Evolutionary conservation across 2,888 invertebrate species (phyloP).

Genomic region (Biston betularia): DNA sequence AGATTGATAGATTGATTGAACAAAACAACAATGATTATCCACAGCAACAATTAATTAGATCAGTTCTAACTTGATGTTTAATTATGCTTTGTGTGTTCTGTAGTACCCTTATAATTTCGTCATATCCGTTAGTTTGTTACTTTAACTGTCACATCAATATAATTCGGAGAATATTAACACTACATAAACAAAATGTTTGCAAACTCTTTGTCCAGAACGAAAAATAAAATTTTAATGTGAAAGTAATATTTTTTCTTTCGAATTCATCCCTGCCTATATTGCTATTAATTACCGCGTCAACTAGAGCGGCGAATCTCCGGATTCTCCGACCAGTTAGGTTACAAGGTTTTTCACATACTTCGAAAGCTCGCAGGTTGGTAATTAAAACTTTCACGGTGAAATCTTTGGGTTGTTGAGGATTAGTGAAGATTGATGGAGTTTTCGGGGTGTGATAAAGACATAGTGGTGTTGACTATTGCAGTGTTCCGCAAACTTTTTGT

Average conservation of each 20-base stretch:
- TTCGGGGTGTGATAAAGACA: background rate
- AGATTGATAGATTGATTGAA: no score
- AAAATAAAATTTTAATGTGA: background rate
- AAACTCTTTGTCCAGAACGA: no score
- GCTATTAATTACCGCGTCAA: conserved; percentile 76
- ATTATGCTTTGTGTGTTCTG: no score
- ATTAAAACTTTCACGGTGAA: conserved; percentile 25
- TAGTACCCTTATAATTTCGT: no score
- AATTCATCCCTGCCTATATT: conserved; percentile 66
- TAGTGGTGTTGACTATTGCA: background rate
- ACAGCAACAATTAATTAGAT: no score
- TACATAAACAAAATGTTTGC: no score
- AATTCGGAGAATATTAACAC: no score
- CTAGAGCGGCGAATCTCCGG: conserved; percentile 68
- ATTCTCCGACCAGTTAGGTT: conserved; percentile 45
- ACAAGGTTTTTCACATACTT: conserved; percentile 45
- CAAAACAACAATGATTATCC: no score
- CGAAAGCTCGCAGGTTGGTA: background rate
- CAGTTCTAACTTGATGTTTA: no score
- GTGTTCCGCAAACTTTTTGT: no score
- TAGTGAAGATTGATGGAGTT: conserved; percentile 7
- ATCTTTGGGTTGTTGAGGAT: conserved; percentile 1
- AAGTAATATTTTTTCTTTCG: background rate
- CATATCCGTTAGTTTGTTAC: no score
- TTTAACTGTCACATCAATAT: no score